Evolutionary conservation across 2,888 invertebrate genomes (phyloP), one percentile per base, ranked within the genome.

Genomic region (Campoletis raptor): DNA sequence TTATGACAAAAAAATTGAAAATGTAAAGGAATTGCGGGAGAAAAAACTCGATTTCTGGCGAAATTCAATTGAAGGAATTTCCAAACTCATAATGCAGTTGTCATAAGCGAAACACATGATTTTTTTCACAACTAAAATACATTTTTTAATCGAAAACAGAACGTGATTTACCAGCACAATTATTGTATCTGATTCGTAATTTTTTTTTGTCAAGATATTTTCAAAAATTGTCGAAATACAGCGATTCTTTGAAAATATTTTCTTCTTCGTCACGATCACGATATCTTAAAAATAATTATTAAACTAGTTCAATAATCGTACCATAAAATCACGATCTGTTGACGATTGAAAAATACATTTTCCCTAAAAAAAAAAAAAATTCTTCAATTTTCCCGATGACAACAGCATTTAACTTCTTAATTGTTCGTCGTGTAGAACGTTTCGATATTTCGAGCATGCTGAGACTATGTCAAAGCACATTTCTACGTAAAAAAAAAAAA

Each of bases 401-500:
- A 52, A 18, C 6, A 5, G 48, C 48, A 52, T 52, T 15, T 52
- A n/a, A 52, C 18, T n/a, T 6, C n/a, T 52, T 5, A 52, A 52
- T 0, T 36, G 73, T 76, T 85, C 73, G 57, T 42, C 48, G 81
- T 30, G 48, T 36, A 72, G 36, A 57, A 82, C n/a, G 72, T 77
- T 74, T 81, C 37, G 40, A 70, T 72, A 61, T 69, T 81, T 70
- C 36, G 80, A 85, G 67, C 12, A 72, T 57, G 72, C 18, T 37
- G 42, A 83, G 72, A 77, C 69, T 52, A 77, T 57, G 84, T 66
- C 74, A 73, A 80, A 77, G 64, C 37, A 52, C 88, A 86, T 86
- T 88, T 90, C 66, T 80, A 90, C 84, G 83, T 89, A 48, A 67
- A 66, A 76, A 42, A 61, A 78, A 54, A 42, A 52, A 48, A 70